These are phyloP conservation scores for Notospermus geniculatus DNA, from an alignment of 1,140 invertebrate species.

Conservation along the genomic window DNA sequence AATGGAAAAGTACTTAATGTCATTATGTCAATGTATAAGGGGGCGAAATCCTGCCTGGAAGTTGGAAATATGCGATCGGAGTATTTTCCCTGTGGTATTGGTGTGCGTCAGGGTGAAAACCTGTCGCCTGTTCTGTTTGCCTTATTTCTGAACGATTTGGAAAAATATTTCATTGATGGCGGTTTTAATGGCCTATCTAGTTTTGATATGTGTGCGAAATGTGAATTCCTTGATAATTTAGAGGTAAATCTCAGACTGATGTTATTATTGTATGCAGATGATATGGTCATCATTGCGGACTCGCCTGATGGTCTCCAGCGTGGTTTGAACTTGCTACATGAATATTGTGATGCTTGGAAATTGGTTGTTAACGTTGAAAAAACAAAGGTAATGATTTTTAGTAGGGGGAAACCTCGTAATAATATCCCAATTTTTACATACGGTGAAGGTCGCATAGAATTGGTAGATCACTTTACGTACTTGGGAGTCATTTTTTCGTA, in stretches of 20 bases:
- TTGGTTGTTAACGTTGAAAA: conserved; percentile 18
- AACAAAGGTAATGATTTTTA: conserved; percentile 19
- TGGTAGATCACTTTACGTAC: no score
- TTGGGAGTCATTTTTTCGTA: no score
- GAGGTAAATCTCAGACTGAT: conserved; percentile 14
- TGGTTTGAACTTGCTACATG: conserved; percentile 10
- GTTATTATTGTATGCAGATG: conserved; percentile 20
- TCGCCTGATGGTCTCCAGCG: conserved; percentile 10
- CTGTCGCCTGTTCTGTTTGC: conserved; percentile 21
- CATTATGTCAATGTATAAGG: conserved; percentile 21
- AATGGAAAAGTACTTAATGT: conserved; percentile 16
- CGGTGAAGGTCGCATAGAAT: no score
- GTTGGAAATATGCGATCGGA: neutral
- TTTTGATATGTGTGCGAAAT: no score
- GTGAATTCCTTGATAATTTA: conserved; percentile 5
- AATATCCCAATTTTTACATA: no score
- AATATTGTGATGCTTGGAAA: no score
- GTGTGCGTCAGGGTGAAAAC: conserved; percentile 21
- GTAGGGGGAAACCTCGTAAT: no score
- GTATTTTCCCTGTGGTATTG: conserved; percentile 10
- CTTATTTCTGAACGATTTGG: conserved; percentile 22
- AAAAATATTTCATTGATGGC: neutral
- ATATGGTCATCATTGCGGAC: conserved; percentile 18
- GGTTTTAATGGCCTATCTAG: neutral
- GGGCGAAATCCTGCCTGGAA: conserved; percentile 8